Evolutionary conservation across 2,113 vertebrate genomes (phyloP).

Genomic region (Chloropsis cyanopogon): DNA sequence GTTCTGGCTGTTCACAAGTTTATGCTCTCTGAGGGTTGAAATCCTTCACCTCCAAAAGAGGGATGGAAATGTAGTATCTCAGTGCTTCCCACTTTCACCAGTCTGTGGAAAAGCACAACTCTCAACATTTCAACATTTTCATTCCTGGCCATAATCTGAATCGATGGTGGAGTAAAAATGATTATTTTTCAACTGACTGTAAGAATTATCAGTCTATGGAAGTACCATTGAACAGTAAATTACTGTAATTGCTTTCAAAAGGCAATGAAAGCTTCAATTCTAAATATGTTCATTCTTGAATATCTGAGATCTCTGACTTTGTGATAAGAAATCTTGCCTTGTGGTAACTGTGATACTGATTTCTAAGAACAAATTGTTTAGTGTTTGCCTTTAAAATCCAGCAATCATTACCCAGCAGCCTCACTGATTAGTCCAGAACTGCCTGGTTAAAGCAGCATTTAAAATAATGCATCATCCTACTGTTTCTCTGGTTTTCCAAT

Average conservation of each 20-base stretch:
- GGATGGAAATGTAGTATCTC: neutral
- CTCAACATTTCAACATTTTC: neutral
- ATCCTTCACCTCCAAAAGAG: neutral
- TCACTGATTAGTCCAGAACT: neutral
- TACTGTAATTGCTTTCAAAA: neutral
- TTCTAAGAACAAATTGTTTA: neutral
- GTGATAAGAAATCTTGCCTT: neutral
- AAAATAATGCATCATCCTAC: neutral
- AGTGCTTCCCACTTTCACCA: neutral
- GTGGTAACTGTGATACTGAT: neutral
- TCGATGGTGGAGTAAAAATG: neutral
- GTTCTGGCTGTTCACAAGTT: neutral
- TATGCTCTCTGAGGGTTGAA: neutral
- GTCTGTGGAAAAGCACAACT: neutral
- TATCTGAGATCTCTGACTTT: neutral
- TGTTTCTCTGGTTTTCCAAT: neutral
- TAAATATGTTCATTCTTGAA: neutral
- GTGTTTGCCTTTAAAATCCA: neutral
- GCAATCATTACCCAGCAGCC: neutral
- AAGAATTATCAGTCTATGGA: neutral
- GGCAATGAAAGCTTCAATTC: neutral
- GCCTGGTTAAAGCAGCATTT: neutral
- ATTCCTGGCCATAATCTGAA: neutral
- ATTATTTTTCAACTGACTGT: neutral
- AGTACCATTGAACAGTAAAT: neutral